Evolutionary conservation across 2,888 invertebrate genomes (phyloP).

Genomic region (Plebejus argus): DNA sequence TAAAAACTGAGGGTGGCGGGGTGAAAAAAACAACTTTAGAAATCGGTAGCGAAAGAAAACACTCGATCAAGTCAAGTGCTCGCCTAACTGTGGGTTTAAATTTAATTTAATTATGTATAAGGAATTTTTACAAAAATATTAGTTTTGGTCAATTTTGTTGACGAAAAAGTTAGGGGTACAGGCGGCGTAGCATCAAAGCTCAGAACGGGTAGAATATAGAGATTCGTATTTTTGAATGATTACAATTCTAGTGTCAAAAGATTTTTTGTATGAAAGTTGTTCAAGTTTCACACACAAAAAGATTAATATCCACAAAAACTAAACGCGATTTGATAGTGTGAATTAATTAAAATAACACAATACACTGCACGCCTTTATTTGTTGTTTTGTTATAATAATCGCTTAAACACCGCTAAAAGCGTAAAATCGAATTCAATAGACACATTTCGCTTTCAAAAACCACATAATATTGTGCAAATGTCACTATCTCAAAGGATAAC

Average conservation of each 20-base stretch:
- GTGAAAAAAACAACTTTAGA: constrained; percentile 41
- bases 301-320: neutral
- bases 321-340: constrained; percentile 22
- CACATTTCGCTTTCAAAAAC: constrained; percentile 51
- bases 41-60: constrained; percentile 59
- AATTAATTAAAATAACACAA: constrained; percentile 25
- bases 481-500: constrained; percentile 9
- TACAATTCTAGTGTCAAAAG: neutral
- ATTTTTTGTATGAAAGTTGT: neutral
- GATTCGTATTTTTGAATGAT: neutral
- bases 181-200: neutral
- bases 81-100: constrained; percentile 45
- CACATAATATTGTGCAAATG: constrained; percentile 41
- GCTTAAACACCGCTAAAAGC: constrained; percentile 38
- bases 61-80: constrained; percentile 53
- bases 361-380: constrained; percentile 25
- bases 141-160: neutral
- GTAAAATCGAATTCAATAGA: constrained; percentile 45
- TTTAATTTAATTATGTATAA: constrained; percentile 9
- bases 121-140: neutral
- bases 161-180: neutral
- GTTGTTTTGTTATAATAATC: constrained; percentile 35
- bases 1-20: constrained; percentile 24
- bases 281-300: constrained; percentile 4
- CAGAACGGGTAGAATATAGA: neutral